A percentile compares a stretch with the other conserved stretches of the same genome.
Evolutionary conservation across 2,113 vertebrate genomes (phyloP).

Genomic region (Plectropomus leopardus): DNA sequence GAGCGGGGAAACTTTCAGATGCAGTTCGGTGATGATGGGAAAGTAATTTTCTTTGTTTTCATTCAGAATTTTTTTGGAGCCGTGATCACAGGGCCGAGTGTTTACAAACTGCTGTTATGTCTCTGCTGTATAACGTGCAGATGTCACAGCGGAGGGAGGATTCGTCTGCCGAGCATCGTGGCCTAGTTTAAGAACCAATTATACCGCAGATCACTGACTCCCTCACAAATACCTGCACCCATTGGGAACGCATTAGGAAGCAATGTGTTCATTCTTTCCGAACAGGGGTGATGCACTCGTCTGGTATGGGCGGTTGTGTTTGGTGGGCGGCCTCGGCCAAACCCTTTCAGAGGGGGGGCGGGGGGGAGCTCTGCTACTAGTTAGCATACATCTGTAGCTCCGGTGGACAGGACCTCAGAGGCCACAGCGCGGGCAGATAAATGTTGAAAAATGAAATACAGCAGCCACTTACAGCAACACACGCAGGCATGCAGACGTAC

Average conservation of each 20-base stretch:
- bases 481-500: conserved; percentile 49
- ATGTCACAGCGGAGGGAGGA: conserved; percentile 39
- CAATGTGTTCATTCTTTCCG: conserved; percentile 84
- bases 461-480: conserved; percentile 58
- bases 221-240: conserved; percentile 78
- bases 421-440: conserved; percentile 64
- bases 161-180: conserved; percentile 34
- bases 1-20: conserved; percentile 25
- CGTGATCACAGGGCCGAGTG: conserved; percentile 26
- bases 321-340: conserved; percentile 68
- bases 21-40: conserved; percentile 28
- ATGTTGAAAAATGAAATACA: conserved; percentile 78
- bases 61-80: conserved; percentile 12
- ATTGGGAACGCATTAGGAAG: conserved; percentile 83
- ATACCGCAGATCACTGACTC: conserved; percentile 56
- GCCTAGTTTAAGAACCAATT: conserved; percentile 55
- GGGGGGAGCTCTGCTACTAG: conserved; percentile 74
- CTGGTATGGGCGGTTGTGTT: conserved; percentile 79
- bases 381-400: conserved; percentile 80
- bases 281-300: conserved; percentile 78
- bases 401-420: conserved; percentile 62
- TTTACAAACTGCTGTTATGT: conserved; percentile 57
- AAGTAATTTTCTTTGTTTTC: conserved; percentile 53
- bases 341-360: conserved; percentile 27
- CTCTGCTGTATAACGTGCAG: conserved; percentile 41